phyloP scores from a whole-genome alignment of 2,888 invertebrate species.

The Heliothis peltigera region DNA sequence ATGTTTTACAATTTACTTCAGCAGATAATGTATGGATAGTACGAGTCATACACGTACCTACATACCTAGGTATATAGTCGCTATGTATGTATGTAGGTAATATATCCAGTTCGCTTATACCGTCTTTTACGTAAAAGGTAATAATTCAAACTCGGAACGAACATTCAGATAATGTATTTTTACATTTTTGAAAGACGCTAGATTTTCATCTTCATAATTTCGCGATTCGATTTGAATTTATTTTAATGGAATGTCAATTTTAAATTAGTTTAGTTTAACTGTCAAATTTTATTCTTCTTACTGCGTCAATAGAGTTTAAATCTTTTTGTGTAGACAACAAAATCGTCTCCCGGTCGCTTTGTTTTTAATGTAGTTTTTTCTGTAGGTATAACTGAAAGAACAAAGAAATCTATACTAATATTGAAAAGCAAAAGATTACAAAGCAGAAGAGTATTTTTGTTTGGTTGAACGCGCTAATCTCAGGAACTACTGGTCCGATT shows the following conservation, averaged over 20 bases:
- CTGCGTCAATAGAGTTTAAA: slow-evolving; percentile 65
- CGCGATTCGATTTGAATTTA: slow-evolving; percentile 29
- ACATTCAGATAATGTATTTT: slow-evolving; percentile 34
- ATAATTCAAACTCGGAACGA: slow-evolving; percentile 25
- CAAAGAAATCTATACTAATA: no score
- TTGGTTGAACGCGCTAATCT: no score
- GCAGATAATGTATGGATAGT: slow-evolving; percentile 59
- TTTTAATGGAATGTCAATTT: slow-evolving; percentile 12
- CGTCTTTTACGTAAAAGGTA: slow-evolving; percentile 23
- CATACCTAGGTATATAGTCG: no score
- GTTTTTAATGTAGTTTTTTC: slow-evolving; percentile 59
- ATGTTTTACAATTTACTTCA: slow-evolving; percentile 73
- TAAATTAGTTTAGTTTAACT: not conserved
- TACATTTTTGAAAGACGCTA: slow-evolving; percentile 29
- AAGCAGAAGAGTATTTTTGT: no score
- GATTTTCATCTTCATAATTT: slow-evolving; percentile 30
- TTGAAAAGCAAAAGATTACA: no score
- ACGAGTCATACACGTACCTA: slow-evolving; percentile 22
- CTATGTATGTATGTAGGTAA: slow-evolving; percentile 11
- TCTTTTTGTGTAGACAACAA: slow-evolving; percentile 73
- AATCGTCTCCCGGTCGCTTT: slow-evolving; percentile 74
- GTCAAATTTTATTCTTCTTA: not conserved
- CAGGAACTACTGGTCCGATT: no score
- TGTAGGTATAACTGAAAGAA: slow-evolving; percentile 71
- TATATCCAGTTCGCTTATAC: slow-evolving; percentile 14